phyloP scores from a whole-genome alignment of 2,888 invertebrate species.

The Xestia rhomboidea region DNA sequence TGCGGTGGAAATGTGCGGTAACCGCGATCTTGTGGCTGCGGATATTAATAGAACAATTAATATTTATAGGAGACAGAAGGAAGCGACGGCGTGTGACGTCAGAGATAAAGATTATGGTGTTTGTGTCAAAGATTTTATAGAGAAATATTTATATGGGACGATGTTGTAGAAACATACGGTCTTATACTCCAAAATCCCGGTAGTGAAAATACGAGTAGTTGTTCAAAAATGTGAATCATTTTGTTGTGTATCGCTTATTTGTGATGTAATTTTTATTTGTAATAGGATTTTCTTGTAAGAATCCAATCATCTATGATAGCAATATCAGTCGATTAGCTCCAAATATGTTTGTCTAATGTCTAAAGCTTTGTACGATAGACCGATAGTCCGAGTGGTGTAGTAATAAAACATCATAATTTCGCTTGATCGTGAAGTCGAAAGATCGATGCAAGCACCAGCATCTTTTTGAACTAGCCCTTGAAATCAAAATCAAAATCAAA shows the following conservation, averaged over 20 bases:
- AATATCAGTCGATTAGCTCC: conserved; percentile 19
- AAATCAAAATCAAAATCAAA: too few species aligned
- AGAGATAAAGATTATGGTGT: conserved; percentile 7
- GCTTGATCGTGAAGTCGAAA: too few species aligned
- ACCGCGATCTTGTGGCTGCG: conserved; percentile 24
- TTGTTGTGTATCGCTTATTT: background rate
- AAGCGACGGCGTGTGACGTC: conserved; percentile 17
- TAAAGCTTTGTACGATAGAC: background rate
- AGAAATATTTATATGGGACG: too few species aligned
- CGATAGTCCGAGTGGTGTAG: background rate
- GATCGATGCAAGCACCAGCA: too few species aligned
- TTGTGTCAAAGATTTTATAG: conserved; percentile 3
- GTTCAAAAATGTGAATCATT: background rate
- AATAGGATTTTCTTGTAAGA: background rate
- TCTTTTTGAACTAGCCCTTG: too few species aligned
- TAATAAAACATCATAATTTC: background rate
- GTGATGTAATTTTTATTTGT: background rate
- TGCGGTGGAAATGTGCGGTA: conserved; percentile 41
- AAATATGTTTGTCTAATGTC: background rate
- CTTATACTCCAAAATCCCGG: too few species aligned
- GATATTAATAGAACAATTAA: conserved; percentile 49
- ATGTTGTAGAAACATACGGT: too few species aligned
- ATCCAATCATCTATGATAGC: background rate
- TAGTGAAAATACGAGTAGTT: too few species aligned
- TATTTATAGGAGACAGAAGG: conserved; percentile 44